These are phyloP conservation scores for Drosophila meridiana DNA, from an alignment of 2,888 invertebrate species.

Conservation along the genomic window DNA sequence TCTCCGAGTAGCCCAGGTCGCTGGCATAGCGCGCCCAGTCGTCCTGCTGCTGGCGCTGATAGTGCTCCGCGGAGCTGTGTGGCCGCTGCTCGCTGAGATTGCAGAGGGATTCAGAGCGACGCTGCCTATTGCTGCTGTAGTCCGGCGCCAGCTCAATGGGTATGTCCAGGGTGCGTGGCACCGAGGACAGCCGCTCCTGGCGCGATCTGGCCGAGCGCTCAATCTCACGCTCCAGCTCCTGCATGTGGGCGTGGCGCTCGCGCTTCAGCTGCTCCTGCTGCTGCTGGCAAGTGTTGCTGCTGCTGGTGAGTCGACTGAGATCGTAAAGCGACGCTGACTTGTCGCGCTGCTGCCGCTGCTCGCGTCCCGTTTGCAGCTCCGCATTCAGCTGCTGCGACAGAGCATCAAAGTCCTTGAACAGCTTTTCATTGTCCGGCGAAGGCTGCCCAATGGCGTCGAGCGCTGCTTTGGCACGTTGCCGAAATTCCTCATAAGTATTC, in stretches of 20 bases:
- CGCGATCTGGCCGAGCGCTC: conserved; percentile 75
- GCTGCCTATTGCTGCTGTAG: conserved; percentile 33
- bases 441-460: conserved; percentile 64
- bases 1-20: conserved; percentile 84
- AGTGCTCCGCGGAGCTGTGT: conserved; percentile 61
- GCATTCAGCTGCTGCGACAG: conserved; percentile 83
- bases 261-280: conserved; percentile 71
- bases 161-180: conserved; percentile 67
- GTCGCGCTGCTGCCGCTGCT: conserved; percentile 71
- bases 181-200: conserved; percentile 62
- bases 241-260: conserved; percentile 77
- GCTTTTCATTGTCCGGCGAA: conserved; percentile 72
- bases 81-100: conserved; percentile 71
- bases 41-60: conserved; percentile 71
- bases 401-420: conserved; percentile 85
- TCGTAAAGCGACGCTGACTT: conserved; percentile 79
- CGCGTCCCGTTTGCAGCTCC: conserved; percentile 80
- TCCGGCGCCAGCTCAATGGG: conserved; percentile 67
- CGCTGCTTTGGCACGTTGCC: conserved; percentile 84
- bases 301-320: conserved; percentile 66
- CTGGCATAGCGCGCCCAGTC: conserved; percentile 86
- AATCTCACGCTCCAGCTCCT: conserved; percentile 77
- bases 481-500: conserved; percentile 83
- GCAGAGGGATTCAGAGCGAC: conserved; percentile 82
- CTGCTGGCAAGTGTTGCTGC: conserved; percentile 45